Evolutionary conservation across 2,888 invertebrate genomes (phyloP), one percentile per base, ranked within the genome.

Genomic region (Leptopterna dolabrata): DNA sequence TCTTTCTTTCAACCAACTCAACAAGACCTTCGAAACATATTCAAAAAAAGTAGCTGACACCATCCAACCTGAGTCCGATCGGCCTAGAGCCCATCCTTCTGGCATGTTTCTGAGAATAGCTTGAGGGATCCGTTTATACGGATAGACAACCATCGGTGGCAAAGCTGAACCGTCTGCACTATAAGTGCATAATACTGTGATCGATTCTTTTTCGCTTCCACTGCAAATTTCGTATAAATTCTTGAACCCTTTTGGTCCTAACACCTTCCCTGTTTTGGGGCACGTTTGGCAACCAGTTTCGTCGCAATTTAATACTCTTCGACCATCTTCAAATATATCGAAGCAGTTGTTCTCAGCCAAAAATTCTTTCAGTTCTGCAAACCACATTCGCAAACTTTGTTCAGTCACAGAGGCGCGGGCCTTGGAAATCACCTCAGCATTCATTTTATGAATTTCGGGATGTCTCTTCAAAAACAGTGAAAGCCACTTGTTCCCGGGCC

Each of bases 111-210:
- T 41, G 19, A 81, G 9, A 11, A 81, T 81, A 43, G 81, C 81
- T 24, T 13, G 7, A 9, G 81, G 51, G 16, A 76, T 30, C 41
- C 76, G 24, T 30, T 76, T 76, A n/a, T 76, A 76, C 9, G 81
- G 81, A 43, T 81, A 81, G 7, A 81, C 81, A 11, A 81, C 81
- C 81, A 81, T 81, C n/a, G n/a, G 81, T 13, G 81, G 80, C 19
- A 78, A 36, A 78, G 80, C 43, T 11, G 4, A 14, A 13, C 80
- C 80, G 41, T 78, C 30, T 27, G 73, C 73, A 43, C 80, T 29
- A 19, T 78, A 78, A 43, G 80, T 78, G 19, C 80, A 78, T 4
- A 36, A 13, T 16, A 14, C 29, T 29, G 43, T 78, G 29, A 78
- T 41, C 24, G 43, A 11, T 45, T 55, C 55, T 24, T 55, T 4